Base-by-base conservation (phyloP, 2,888 invertebrate genomes). In the Diarsia mendica region DNA sequence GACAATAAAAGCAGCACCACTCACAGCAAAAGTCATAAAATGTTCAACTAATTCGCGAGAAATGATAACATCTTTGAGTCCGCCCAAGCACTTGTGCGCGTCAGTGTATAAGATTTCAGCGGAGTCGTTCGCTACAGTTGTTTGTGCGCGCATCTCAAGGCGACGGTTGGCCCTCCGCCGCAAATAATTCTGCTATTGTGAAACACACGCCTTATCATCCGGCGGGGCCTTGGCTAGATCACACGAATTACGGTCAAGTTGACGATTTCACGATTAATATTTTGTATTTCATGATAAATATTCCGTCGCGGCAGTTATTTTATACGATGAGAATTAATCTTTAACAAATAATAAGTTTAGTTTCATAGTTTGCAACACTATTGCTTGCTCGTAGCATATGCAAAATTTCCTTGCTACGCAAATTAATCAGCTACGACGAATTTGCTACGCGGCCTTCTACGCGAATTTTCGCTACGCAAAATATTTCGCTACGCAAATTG, bases 111-210 rank as follows among this genome's bases (percentile, higher is more conserved):
- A 88, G 86, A 90, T 95, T 95, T 95, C 95, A 94, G 95, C 94
- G 91, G 91, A 91, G 91, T 91, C 91, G 92, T 87, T 89, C 87
- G 92, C 92, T 91, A 92, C 90, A 94, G 94, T 95, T 95, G 96
- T 95, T 96, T 95, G 94, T 95, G 92, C 94, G 92, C 91, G 93
- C 95, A 94, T 95, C 95, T 95, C 96, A 96, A 96, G 96, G 96
- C 94, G 86, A 94, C 89, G 89, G 91, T 88, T 87, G 89, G 91
- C 92, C 90, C 94, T 92, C 91, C 92, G 94, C 95, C 96, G 96
- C 96, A 96, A 96, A 96, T 96, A 96, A 96, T 96, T 96, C 96
- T 94, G 95, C 95, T 95, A 94, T 96, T 96, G 96, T 96, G 96
- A 94, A 96, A 96, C 93, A 92, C 85, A 87, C 88, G 90, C 91